phyloP scores from a whole-genome alignment of 2,113 vertebrate genomes.

The Actinemys pallida region DNA sequence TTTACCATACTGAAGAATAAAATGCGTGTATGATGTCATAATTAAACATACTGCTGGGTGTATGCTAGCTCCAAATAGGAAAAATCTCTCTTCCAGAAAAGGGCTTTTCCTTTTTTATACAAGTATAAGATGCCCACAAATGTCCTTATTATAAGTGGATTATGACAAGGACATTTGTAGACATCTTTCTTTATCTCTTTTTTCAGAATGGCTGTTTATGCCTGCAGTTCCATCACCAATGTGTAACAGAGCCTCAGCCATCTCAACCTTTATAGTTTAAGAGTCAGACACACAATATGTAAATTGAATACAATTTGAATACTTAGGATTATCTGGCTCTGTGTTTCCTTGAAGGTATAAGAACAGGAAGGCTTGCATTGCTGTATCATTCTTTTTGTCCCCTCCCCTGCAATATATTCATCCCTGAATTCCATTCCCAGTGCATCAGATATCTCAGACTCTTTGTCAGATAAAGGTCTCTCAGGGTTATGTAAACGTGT shows the following conservation, averaged over 20 bases:
- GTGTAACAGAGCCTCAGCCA: neutral
- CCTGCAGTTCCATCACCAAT: neutral
- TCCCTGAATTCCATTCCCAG: neutral
- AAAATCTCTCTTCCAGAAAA: neutral
- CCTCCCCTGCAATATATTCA: neutral
- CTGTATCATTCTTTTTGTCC: neutral
- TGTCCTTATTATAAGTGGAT: neutral
- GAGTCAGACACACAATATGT: fast-evolving
- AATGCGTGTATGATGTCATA: neutral
- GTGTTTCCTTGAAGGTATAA: neutral
- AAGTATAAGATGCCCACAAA: neutral
- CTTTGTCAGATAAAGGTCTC: neutral
- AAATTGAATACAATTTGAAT: neutral
- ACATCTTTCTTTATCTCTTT: neutral
- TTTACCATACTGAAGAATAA: neutral
- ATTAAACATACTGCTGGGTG: neutral
- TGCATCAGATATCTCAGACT: neutral
- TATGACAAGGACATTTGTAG: neutral
- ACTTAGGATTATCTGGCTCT: neutral
- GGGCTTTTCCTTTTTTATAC: neutral
- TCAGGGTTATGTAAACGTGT: neutral
- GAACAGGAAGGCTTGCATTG: neutral
- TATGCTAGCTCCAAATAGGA: neutral
- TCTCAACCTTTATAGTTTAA: neutral
- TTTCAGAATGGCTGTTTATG: neutral